Percentiles rank a stretch among this genome's conserved stretches.
Conservation (phyloP, 2,888 invertebrate species). For the Caenorhabditis macrosperma region DNA sequence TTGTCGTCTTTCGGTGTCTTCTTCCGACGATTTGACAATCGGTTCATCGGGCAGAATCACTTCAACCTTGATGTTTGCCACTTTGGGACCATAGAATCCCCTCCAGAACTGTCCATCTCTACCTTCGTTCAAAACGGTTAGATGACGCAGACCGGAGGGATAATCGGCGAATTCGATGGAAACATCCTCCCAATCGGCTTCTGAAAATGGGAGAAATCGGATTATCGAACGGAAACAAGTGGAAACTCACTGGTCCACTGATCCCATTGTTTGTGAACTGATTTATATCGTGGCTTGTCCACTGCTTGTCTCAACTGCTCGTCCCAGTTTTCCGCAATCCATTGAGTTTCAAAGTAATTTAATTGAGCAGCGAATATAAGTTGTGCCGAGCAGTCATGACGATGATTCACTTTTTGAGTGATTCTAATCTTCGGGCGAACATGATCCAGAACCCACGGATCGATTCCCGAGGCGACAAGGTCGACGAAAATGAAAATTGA, state of each 20-base stretch:
- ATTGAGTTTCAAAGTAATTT: conserved; percentile 29
- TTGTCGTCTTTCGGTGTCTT: background rate
- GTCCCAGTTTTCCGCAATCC: conserved; percentile 14
- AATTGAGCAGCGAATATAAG: conserved; percentile 37
- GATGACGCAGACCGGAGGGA: conserved; percentile 38
- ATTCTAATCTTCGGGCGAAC: conserved; percentile 33
- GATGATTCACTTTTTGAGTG: conserved; percentile 40
- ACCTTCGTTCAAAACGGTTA: conserved; percentile 26
- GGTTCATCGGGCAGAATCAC: conserved; percentile 30
- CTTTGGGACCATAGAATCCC: conserved; percentile 50
- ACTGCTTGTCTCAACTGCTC: background rate
- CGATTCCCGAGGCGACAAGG: conserved; percentile 10
- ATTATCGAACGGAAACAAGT: no score
- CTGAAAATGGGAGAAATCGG: background rate
- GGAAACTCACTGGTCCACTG: conserved; percentile 26
- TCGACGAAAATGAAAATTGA: conserved; percentile 21
- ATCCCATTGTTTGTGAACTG: conserved; percentile 16
- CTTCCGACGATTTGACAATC: background rate
- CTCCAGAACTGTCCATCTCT: conserved; percentile 29
- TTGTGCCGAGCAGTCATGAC: conserved; percentile 35
- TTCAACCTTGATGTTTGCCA: conserved; percentile 39
- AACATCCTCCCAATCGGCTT: conserved; percentile 14
- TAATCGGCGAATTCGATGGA: conserved; percentile 21
- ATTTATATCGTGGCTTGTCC: conserved; percentile 19
- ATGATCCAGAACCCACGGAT: conserved; percentile 16